Base-by-base conservation (phyloP, 1,140 invertebrate species). In the Vanessa tameamea region DNA sequence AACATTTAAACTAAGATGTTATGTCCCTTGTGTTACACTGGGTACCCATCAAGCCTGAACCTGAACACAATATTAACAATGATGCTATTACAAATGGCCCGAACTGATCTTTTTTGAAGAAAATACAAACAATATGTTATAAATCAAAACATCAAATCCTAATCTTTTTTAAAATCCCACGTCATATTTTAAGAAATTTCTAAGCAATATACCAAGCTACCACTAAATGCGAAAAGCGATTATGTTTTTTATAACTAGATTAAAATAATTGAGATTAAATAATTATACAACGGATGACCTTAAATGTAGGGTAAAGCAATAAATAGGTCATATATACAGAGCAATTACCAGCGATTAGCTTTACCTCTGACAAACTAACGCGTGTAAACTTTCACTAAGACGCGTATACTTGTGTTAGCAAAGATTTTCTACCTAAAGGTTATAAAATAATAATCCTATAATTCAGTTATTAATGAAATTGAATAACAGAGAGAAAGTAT, bases 301-400 rank as follows among this genome's bases (percentile, higher is more conserved):
- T 51, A 63, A 70, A 70, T 16, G 68, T 70, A 70, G 68, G 68
- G 20, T 63, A 70, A 70, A n/a, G 47, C 48, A 70, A 63, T 64
- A 50, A 63, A 70, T 50, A 14, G 68, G 43, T 64, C 47, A 70
- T 70, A 70, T 70, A 57, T 59, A 31, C 23, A 16, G 23, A 59
- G 57, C 68, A 70, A 70, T 70, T 70, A 70, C 57, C 47, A 55
- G 15, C 23, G 68, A 61, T 57, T 69, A 61, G 31, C 68, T 47
- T 51, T 69, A 69, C 16, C 53, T 57, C 53, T 16, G 20, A n/a
- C 20, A 57, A 57, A 57, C 16, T 59, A 61, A 70, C 63, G 43
- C 63, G 63, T 50, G n/a, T 70, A 70, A 59, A 37, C 31, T 61
- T 37, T 31, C 23, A 61, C 57, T 61, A 5, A 15, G 57, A 31